phyloP scores from a whole-genome alignment of 2,888 invertebrate genomes.

The Dione juno region DNA sequence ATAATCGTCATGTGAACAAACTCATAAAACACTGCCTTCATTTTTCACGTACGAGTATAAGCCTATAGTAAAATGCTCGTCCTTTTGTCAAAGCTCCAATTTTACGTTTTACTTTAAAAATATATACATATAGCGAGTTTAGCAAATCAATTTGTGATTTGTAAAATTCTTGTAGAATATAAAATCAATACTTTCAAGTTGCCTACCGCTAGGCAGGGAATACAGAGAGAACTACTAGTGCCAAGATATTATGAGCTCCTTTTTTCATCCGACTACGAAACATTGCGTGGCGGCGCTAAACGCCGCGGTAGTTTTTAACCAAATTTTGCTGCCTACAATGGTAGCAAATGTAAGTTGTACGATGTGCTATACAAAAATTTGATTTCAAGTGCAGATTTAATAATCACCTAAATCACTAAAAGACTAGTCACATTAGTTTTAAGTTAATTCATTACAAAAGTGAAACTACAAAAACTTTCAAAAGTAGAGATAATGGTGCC shows the following conservation, averaged over 20 bases:
- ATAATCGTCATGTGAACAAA: conserved; percentile 30
- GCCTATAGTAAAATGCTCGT: conserved; percentile 20
- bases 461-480: conserved; percentile 13
- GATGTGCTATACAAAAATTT: too few relatives aligned
- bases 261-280: too few relatives aligned
- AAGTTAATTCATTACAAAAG: conserved; percentile 11
- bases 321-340: too few relatives aligned
- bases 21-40: conserved; percentile 28
- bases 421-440: not conserved
- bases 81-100: not conserved
- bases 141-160: not conserved
- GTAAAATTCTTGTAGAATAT: not conserved
- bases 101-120: not conserved
- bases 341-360: too few relatives aligned
- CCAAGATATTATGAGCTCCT: too few relatives aligned
- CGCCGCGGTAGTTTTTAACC: too few relatives aligned
- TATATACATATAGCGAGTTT: not conserved
- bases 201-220: too few relatives aligned
- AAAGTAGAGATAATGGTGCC: conserved; percentile 12
- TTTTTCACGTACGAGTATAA: conserved; percentile 22
- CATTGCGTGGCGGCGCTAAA: too few relatives aligned
- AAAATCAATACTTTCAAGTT: too few relatives aligned
- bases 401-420: not conserved
- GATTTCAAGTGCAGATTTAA: not conserved
- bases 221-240: too few relatives aligned